These are phyloP conservation scores for Oreortyx pictus DNA, from an alignment of 2,797 vertebrate genomes.

Conservation along the genomic window DNA sequence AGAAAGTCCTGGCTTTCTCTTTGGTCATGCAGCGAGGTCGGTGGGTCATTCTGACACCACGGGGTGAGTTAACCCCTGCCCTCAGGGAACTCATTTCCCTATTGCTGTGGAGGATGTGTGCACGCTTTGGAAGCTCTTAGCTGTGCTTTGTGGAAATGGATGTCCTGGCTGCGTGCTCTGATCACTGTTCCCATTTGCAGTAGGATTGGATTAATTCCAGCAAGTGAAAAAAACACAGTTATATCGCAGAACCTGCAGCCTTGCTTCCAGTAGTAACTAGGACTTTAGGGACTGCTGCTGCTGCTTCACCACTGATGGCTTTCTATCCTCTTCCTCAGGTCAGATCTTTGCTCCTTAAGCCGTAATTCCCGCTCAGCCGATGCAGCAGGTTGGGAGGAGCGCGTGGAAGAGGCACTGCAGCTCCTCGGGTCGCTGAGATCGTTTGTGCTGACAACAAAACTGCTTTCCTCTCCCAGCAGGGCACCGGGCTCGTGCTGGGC, in stretches of 20 bases:
- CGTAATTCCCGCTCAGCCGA: accelerated
- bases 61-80: neutral
- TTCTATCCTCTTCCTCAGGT: neutral
- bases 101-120: accelerated
- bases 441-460: neutral
- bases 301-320: neutral
- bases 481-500: neutral
- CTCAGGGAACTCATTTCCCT: neutral
- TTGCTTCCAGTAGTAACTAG: neutral
- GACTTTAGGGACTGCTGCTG: neutral
- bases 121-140: accelerated
- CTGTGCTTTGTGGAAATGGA: neutral
- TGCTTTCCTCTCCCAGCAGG: neutral
- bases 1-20: neutral
- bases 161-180: neutral
- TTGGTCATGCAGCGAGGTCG: neutral
- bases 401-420: accelerated
- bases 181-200: accelerated
- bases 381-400: neutral
- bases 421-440: neutral
- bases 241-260: neutral
- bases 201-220: accelerated
- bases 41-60: neutral
- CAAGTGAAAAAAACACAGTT: neutral
- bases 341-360: neutral